These are phyloP conservation scores for Xylophagus ater DNA, from an alignment of 2,888 invertebrate genomes.

Conservation along the genomic window DNA sequence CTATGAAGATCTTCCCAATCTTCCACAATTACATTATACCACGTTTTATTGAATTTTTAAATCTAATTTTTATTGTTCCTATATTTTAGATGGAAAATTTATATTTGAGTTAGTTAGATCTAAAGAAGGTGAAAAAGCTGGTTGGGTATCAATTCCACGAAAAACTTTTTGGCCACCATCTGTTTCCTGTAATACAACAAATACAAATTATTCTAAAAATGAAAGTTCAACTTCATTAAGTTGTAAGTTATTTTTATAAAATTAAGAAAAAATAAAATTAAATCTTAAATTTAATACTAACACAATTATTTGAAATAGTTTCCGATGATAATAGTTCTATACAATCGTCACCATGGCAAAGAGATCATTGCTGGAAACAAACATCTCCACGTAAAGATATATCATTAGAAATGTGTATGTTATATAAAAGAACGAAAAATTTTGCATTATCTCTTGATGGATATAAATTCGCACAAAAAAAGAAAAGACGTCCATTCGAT, in stretches of 20 bases:
- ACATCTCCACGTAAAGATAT: constrained; percentile 60
- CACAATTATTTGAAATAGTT: constrained; percentile 40
- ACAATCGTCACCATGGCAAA: constrained; percentile 83
- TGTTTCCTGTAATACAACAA: constrained; percentile 48
- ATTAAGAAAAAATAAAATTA: constrained; percentile 3
- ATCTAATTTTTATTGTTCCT: neutral
- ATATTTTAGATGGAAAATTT: constrained; percentile 73
- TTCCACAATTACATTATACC: no score
- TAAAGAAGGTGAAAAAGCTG: constrained; percentile 66
- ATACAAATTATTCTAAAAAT: constrained; percentile 45
- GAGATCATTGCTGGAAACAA: constrained; percentile 85
- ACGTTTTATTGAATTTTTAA: no score
- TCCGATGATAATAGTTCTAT: constrained; percentile 85
- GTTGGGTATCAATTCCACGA: constrained; percentile 82
- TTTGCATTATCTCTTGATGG: constrained; percentile 30
- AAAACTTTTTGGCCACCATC: constrained; percentile 80
- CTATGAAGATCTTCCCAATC: no score
- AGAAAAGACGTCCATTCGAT: constrained; percentile 59
- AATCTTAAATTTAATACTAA: constrained; percentile 3
- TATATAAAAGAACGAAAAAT: constrained; percentile 30
- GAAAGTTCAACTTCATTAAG: constrained; percentile 72
- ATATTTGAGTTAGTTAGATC: constrained; percentile 72
- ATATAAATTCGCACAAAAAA: constrained; percentile 32
- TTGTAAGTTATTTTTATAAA: constrained; percentile 43
- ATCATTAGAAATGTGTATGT: constrained; percentile 62